Base-by-base conservation (phyloP, 37 sponge, comb jelly and placozoan genomes). In the Spongilla lacustris region DNA sequence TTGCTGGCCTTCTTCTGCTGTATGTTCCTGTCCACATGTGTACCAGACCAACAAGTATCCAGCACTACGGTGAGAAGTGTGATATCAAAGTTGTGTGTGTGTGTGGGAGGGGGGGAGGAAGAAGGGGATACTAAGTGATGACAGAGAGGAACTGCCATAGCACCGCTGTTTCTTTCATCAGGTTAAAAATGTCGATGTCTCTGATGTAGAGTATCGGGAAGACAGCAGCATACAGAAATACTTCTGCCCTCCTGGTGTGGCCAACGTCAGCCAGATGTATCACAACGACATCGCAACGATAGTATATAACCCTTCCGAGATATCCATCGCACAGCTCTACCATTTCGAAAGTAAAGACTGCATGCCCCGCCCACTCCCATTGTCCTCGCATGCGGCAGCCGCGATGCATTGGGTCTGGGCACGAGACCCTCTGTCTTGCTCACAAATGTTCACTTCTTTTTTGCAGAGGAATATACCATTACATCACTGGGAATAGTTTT, bases 11-110 rank as follows among this genome's bases (percentile, higher is more conserved):
- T 92, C 67, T 76, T 84, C 5, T 68, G 82, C 24, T 76, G 85
- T 66, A 89, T 76, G 48, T 14, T 85, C 14, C 85, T 95, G 79
- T 91, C 93, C 0, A 87, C 85, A 11, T 95, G 96, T 74, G 67
- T 84, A 24, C 85, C 58, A 19, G 58, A 58, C 21, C 58, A 58
- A 17, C 19, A 8, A 58, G 19, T 58, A 17, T 14, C 12, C 1
- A 17, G 58, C 14, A 17, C 1, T 17, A 14, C 19, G 19, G 58
- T 14, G 14, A 14, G 12, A 9, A 41, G 41, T 6, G 3, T 41
- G 41, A 6, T 3, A 41, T 9, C 41, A 3, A 41, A n/a, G n/a
- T n/a, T 41, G 41, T 9, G 41, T 41, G 41, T 41, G 41, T 3
- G 41, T 41, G 41, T 41, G 41, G 41, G 41, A 41, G 41, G 41